These are phyloP conservation scores for Chiloscyllium punctatum DNA, from an alignment of 2,797 vertebrate genomes.

Conservation along the genomic window DNA sequence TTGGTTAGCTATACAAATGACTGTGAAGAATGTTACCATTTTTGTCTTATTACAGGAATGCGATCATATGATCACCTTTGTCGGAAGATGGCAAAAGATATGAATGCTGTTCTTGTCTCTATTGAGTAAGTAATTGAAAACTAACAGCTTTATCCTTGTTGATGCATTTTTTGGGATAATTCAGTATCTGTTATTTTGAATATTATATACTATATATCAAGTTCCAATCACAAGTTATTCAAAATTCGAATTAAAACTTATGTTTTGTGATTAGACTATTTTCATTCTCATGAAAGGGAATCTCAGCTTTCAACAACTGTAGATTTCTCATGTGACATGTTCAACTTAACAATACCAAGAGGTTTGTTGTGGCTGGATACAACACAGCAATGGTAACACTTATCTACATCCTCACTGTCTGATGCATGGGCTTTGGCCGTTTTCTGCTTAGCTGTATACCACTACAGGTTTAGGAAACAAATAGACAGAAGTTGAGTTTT, in stretches of 20 bases:
- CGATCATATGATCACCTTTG: slow-evolving; percentile 67
- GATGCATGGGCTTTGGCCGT: background rate
- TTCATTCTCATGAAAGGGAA: background rate
- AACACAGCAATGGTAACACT: background rate
- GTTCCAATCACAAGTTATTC: background rate
- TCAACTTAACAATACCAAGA: background rate
- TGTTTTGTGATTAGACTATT: background rate
- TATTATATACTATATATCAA: background rate
- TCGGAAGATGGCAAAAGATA: slow-evolving; percentile 68
- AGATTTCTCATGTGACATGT: no score
- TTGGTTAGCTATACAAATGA: background rate
- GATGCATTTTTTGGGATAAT: background rate
- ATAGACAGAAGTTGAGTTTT: background rate
- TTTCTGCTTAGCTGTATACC: background rate
- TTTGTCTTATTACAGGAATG: slow-evolving; percentile 57
- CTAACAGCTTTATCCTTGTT: background rate
- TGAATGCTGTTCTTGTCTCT: slow-evolving; percentile 80
- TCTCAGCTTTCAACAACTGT: background rate
- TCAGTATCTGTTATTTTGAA: background rate
- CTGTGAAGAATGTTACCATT: background rate
- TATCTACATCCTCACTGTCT: background rate
- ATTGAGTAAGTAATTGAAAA: slow-evolving; percentile 78
- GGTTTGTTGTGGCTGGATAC: background rate
- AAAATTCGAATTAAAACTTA: background rate
- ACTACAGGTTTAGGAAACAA: background rate